phyloP scores from a whole-genome alignment of 2,797 vertebrate genomes.

The Paramormyrops hopkinsi region DNA sequence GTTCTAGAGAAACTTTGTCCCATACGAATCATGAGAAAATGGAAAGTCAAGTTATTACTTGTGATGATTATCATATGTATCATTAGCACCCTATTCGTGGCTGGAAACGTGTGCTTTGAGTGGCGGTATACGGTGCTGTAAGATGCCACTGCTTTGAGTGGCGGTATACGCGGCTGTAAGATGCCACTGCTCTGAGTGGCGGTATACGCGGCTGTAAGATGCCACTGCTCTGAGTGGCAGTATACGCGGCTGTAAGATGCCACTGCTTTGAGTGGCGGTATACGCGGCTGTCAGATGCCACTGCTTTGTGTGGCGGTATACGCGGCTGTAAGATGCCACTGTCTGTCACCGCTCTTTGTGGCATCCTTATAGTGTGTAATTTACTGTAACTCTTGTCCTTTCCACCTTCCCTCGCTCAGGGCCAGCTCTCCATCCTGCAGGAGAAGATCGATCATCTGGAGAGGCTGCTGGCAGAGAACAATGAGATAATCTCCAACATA shows the following conservation, averaged over 20 bases:
- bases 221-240: not conserved
- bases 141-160: not conserved
- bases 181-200: too few relatives aligned
- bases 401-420: slow-evolving; percentile 49
- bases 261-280: too few relatives aligned
- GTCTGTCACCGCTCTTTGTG: not conserved
- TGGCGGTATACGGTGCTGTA: not conserved
- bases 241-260: not conserved
- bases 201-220: not conserved
- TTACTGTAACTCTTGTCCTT: not conserved
- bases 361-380: not conserved
- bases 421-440: slow-evolving; percentile 77
- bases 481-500: slow-evolving; percentile 80
- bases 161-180: too few relatives aligned
- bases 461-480: slow-evolving; percentile 78
- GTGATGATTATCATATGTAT: not conserved
- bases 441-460: slow-evolving; percentile 86
- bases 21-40: not conserved
- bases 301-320: too few relatives aligned
- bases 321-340: not conserved
- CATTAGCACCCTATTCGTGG: not conserved
- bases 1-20: not conserved
- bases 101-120: not conserved
- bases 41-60: not conserved
- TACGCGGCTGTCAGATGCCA: too few relatives aligned